Evolutionary conservation across 2,113 vertebrate genomes (phyloP), one percentile per base, ranked within the genome.

Genomic region (Speoplatyrhinus poulsoni): DNA sequence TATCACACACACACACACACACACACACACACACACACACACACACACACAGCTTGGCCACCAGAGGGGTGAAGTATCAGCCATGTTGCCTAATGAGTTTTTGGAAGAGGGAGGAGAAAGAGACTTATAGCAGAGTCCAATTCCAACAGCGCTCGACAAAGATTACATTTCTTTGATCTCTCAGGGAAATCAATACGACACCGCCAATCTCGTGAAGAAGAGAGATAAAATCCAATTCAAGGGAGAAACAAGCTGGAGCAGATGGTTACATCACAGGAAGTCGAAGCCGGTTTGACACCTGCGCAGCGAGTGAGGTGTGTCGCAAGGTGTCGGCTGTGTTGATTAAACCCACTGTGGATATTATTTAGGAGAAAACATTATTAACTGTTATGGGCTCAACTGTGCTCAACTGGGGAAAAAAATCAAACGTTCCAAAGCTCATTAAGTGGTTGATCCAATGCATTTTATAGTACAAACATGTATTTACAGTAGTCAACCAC

Each of bases 111-210:
- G 49, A 63, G 17, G 62, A 6, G n/a, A 9, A 1, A 15, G 49
- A 15, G 49, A 52, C 8, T 3, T 12, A 52, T 9, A 61, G 62
- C 17, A 19, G 19, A 33, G 12, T 32, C 6, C 17, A 32, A 73
- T 15, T 78, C 32, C 10, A 72, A 60, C 47, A 66, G 32, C 12
- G 47, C 12, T 62, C 70, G 63, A 52, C 58, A 60, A 15, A 60
- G 54, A 71, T 80, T 61, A 67, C 57, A 71, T 17, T 36, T 63
- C 26, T 74, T 72, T 65, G 60, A 77, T 61, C 36, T 32, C 54
- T 65, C 6, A 9, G 54, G 16, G 12, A 72, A 26, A 79, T 81
- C 77, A 60, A 70, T 77, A 62, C 41, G 57, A 57, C 65, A 59
- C 16, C 0, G 59, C 12, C 41, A 1, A 50, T 58, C 33, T 54